phyloP scores from a whole-genome alignment of 2,113 vertebrate genomes.

The Pionites leucogaster region DNA sequence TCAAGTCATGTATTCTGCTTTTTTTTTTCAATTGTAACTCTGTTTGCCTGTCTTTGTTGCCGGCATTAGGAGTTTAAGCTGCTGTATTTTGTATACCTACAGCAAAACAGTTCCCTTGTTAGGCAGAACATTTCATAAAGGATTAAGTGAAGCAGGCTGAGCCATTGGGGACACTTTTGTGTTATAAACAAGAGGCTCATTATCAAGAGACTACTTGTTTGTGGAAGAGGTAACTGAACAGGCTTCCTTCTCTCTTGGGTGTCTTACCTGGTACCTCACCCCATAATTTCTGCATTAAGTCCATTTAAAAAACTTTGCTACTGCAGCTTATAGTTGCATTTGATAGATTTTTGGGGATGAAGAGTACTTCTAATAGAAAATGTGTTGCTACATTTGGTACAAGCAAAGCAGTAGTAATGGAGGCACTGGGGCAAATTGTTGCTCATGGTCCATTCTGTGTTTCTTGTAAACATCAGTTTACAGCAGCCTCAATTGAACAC shows the following conservation, averaged over 20 bases:
- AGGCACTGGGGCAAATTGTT: background rate
- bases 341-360: background rate
- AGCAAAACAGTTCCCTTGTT: slow-evolving; percentile 46
- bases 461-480: background rate
- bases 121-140: slow-evolving; percentile 21
- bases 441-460: fast-evolving
- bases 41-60: background rate
- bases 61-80: background rate
- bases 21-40: slow-evolving; percentile 46
- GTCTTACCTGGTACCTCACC: slow-evolving; percentile 15
- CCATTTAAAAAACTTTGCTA: background rate
- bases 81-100: slow-evolving; percentile 44
- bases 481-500: background rate
- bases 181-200: slow-evolving; percentile 64
- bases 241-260: slow-evolving; percentile 63
- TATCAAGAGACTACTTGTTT: slow-evolving; percentile 74
- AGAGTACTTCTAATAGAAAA: background rate
- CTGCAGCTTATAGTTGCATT: background rate
- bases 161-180: slow-evolving; percentile 54
- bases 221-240: slow-evolving; percentile 61
- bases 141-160: background rate
- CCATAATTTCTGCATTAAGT: background rate
- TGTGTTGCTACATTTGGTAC: background rate
- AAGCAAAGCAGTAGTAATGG: background rate
- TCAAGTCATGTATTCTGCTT: background rate